These are phyloP conservation scores for Melolontha melolontha DNA, from an alignment of 2,888 invertebrate genomes.

Conservation along the genomic window DNA sequence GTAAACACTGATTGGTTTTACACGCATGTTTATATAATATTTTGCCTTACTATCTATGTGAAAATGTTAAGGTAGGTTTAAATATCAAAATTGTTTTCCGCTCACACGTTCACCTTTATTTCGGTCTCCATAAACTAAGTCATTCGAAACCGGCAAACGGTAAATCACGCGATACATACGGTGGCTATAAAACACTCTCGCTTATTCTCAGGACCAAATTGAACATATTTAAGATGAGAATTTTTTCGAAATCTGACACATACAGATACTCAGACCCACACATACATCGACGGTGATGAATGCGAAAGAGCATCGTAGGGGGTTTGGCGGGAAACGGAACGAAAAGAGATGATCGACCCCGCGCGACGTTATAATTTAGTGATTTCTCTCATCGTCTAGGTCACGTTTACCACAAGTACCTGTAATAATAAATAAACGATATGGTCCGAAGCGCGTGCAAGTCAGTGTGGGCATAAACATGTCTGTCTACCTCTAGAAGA, in stretches of 20 bases:
- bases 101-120: conserved; percentile 8
- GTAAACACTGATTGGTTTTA: no score
- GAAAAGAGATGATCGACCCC: conserved; percentile 51
- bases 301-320: conserved; percentile 8
- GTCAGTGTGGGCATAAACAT: conserved; percentile 65
- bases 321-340: conserved; percentile 1
- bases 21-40: no score
- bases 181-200: conserved; percentile 11
- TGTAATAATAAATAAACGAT: conserved; percentile 65
- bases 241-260: neutral
- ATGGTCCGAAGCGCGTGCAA: conserved; percentile 65
- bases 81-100: conserved; percentile 12
- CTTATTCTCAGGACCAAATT: neutral
- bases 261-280: neutral
- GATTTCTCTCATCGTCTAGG: conserved; percentile 63
- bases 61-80: neutral
- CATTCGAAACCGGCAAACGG: conserved; percentile 6
- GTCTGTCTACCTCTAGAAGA: conserved; percentile 64
- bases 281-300: conserved; percentile 8
- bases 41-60: no score
- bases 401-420: conserved; percentile 64
- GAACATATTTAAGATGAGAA: conserved; percentile 4
- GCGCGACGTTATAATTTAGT: conserved; percentile 58
- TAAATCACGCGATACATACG: conserved; percentile 14
- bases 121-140: neutral